Evolutionary conservation across 2,888 invertebrate genomes (phyloP), one percentile per base, ranked within the genome.

Genomic region (Parelbella ahira): DNA sequence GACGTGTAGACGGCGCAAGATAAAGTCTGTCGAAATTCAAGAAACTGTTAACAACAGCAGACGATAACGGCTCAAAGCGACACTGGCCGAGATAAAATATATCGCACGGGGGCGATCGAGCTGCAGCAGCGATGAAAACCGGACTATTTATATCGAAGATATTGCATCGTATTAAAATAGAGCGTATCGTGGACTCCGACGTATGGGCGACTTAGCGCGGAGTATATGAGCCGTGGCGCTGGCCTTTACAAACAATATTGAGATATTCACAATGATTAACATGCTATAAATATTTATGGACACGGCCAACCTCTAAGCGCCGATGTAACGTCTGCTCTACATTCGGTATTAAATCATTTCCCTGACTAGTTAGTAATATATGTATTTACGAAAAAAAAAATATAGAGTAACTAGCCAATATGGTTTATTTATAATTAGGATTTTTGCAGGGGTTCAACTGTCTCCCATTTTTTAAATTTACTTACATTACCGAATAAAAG

Each of bases 191-290:
- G 60, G 52, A 51, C 49, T 50, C 21, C 9, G 15, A 28, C 21
- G 51, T 45, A 51, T 53, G 21, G 23, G 53, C 50, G 50, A 56
- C 50, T 52, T 61, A 51, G 67, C 69, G 65, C 66, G 70, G 54
- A 57, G 50, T 61, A 58, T 54, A 66, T 69, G 72, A 74, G 69
- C 63, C 71, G 60, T 62, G 57, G 68, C 74, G 62, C 46, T 58
- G 57, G 56, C 58, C 58, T 70, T 60, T 61, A 59, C 50, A 66
- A 61, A 63, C 61, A 37, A 45, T 41, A 47, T 45, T 45, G 27
- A 47, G 28, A 45, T 51, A 45, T 45, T 39, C 37, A 38, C 11
- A 42, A 30, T 46, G 47, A 64, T 68, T 66, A 68, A 42, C 62
- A 69, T 63, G 19, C 20, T 9, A 13, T 34, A n/a, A 34, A 24